Conservation (phyloP, 2,797 vertebrate genomes). For the Stomatorhinus walkeri region DNA sequence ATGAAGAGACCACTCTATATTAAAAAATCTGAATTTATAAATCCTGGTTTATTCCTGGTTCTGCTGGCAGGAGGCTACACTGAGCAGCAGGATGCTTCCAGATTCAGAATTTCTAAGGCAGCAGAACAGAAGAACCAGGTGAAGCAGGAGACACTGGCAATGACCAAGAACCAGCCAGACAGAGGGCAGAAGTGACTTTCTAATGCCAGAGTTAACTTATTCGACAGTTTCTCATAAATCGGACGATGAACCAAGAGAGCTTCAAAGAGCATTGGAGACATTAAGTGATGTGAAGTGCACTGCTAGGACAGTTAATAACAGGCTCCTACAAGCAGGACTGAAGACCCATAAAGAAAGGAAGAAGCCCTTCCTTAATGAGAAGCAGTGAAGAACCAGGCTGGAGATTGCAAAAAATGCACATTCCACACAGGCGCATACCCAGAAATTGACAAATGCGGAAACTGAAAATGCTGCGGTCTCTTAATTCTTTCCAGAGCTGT, state of each 20-base stretch:
- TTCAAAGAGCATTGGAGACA: background rate
- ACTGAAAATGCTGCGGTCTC: background rate
- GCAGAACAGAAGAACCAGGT: background rate
- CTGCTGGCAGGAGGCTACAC: background rate
- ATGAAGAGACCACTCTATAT: background rate
- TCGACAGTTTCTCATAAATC: background rate
- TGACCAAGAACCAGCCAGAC: background rate
- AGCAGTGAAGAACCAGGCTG: background rate
- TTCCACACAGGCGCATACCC: background rate
- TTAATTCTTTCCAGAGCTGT: background rate
- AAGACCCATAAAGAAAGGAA: background rate
- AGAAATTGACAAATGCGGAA: background rate
- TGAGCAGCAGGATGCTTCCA: background rate
- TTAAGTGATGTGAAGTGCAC: background rate
- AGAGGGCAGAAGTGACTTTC: background rate
- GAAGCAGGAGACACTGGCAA: background rate
- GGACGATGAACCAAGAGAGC: background rate
- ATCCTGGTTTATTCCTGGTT: background rate
- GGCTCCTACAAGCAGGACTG: background rate
- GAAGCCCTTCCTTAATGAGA: background rate
- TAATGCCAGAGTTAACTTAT: background rate
- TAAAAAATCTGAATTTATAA: background rate
- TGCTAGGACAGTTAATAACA: background rate
- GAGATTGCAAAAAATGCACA: background rate
- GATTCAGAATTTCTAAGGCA: background rate